Percentiles rank a stretch among this genome's conserved stretches.
phyloP scores from a whole-genome alignment of 2,888 invertebrate species.

The Fissipunctia ypsillon region DNA sequence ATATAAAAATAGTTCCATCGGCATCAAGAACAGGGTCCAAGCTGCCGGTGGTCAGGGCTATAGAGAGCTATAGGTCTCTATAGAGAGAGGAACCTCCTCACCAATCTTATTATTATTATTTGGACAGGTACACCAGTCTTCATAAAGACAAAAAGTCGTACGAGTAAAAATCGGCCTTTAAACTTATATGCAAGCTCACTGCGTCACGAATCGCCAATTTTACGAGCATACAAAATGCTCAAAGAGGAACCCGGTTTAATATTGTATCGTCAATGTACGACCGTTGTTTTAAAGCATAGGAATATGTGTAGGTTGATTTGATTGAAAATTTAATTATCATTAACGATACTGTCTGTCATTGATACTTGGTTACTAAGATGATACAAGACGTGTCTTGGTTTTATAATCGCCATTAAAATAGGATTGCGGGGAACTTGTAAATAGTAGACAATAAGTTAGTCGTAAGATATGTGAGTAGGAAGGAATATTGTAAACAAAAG shows the following conservation, averaged over 20 bases:
- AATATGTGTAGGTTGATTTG: not conserved
- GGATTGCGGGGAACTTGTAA: not conserved
- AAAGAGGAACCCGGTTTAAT: constrained; percentile 32
- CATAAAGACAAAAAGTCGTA: constrained; percentile 10
- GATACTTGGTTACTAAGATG: not conserved
- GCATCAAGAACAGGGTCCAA: too few species aligned
- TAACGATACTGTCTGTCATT: not conserved
- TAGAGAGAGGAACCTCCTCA: too few species aligned
- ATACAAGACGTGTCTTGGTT: not conserved
- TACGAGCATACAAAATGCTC: constrained; percentile 33
- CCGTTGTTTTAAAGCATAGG: constrained; percentile 14
- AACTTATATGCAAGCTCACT: constrained; percentile 26
- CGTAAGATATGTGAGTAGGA: not conserved
- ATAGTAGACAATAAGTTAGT: not conserved
- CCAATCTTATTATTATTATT: too few species aligned
- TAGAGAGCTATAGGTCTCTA: too few species aligned
- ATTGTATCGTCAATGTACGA: constrained; percentile 15
- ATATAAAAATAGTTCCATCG: too few species aligned
- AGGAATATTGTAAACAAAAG: not conserved
- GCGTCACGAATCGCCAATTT: constrained; percentile 42
- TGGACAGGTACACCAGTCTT: not conserved
- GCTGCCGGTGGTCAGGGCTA: too few species aligned
- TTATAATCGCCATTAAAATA: constrained; percentile 1
- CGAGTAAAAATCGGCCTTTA: constrained; percentile 8
- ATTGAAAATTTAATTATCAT: constrained; percentile 23